phyloP scores from a whole-genome alignment of 1,140 invertebrate species.

The Chrysoperla carnea region DNA sequence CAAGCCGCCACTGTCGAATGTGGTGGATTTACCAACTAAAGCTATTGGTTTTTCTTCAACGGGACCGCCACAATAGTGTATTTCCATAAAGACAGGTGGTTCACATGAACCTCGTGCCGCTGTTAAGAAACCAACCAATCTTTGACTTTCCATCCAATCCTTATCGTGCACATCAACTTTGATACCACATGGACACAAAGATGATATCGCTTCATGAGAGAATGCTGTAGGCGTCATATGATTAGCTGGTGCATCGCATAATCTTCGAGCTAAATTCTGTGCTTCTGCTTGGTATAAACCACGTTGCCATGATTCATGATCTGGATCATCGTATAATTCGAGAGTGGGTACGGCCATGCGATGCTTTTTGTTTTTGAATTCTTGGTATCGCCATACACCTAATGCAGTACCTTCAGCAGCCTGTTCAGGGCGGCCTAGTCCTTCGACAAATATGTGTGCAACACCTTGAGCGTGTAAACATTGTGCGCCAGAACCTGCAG shows the following conservation, averaged over 20 bases:
- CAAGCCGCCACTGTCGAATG: conserved; percentile 67
- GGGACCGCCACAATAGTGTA: conserved; percentile 32
- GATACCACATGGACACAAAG: conserved; percentile 30
- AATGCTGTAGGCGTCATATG: conserved; percentile 64
- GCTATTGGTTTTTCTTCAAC: conserved; percentile 24
- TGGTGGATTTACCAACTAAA: conserved; percentile 50
- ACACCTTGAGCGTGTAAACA: conserved; percentile 36
- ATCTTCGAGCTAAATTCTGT: conserved; percentile 58
- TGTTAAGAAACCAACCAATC: conserved; percentile 54
- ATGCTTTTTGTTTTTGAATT: conserved; percentile 34
- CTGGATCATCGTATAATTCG: conserved; percentile 24
- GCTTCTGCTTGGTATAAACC: conserved; percentile 36
- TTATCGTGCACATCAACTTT: conserved; percentile 38
- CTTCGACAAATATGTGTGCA: conserved; percentile 40
- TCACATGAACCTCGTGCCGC: conserved; percentile 47
- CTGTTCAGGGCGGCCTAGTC: conserved; percentile 51
- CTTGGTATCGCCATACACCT: conserved; percentile 43
- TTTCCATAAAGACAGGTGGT: conserved; percentile 55
- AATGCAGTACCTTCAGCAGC: conserved; percentile 54
- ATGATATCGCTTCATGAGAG: conserved; percentile 36
- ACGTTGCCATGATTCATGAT: conserved; percentile 18
- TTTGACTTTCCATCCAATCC: conserved; percentile 48
- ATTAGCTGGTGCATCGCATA: conserved; percentile 66
- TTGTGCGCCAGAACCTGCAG: conserved; percentile 33
- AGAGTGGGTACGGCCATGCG: conserved; percentile 27